A percentile compares a stretch with the other conserved stretches of the same genome.
These are phyloP conservation scores for Dolomedes plantarius DNA, from an alignment of 2,888 invertebrate species.

Conservation along the genomic window DNA sequence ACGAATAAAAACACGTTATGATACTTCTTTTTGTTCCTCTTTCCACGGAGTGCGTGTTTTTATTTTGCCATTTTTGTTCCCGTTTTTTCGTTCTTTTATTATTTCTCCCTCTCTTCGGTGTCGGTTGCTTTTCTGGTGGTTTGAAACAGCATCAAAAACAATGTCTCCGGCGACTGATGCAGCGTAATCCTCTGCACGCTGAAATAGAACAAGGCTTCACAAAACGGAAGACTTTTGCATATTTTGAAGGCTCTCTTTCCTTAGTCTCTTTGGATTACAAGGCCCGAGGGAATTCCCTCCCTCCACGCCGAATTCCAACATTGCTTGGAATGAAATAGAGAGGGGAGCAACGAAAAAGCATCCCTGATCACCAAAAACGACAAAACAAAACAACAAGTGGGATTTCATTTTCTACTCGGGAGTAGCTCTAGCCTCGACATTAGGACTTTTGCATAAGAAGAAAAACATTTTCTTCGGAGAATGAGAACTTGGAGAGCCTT, in stretches of 20 bases:
- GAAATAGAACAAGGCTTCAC: slow-evolving; percentile 43
- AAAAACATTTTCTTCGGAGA: slow-evolving; percentile 39
- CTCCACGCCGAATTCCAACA: slow-evolving; percentile 24
- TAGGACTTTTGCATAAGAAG: slow-evolving; percentile 69
- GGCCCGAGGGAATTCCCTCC: slow-evolving; percentile 42
- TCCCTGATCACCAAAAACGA: slow-evolving; percentile 61
- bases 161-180: slow-evolving; percentile 64
- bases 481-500: slow-evolving; percentile 47
- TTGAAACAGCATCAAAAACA: slow-evolving; percentile 61
- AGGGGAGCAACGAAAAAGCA: slow-evolving; percentile 3
- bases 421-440: slow-evolving; percentile 58
- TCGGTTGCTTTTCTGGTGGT: slow-evolving; percentile 70
- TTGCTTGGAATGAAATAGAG: slow-evolving; percentile 16
- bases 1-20: slow-evolving; percentile 70
- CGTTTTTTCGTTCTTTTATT: slow-evolving; percentile 22
- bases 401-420: slow-evolving; percentile 64
- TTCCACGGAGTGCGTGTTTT: slow-evolving; percentile 12
- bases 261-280: slow-evolving; percentile 66
- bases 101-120: slow-evolving; percentile 40
- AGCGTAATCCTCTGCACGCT: slow-evolving; percentile 60
- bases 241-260: slow-evolving; percentile 47
- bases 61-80: neutral
- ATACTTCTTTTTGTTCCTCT: slow-evolving; percentile 46
- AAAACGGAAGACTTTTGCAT: slow-evolving; percentile 67
- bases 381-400: slow-evolving; percentile 70